Base-by-base conservation (phyloP, 2,113 vertebrate species). In the Pedionomus torquatus region DNA sequence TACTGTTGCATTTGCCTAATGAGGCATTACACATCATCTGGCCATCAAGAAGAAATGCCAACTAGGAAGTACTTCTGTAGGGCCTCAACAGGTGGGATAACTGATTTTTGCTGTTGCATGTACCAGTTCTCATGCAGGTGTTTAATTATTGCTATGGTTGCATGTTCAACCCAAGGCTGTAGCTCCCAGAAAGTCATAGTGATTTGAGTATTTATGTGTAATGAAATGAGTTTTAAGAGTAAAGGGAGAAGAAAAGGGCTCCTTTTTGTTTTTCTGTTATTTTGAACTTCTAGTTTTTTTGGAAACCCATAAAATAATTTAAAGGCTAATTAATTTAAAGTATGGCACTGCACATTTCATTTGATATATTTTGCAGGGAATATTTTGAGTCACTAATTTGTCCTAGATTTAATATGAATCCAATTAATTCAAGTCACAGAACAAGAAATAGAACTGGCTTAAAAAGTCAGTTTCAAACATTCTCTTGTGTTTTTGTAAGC, bases 11-110 rank as follows among this genome's bases (percentile, higher is more conserved):
- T 83, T 86, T 6, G 6, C 58, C 37, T 58, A 70, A 52, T 2
- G 20, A 80, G 31, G 11, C 2, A 1, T 79, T 76, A n/a, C n/a
- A 18, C 0, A 0, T n/a, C 3, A 0, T 54, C 65, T 76, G 51
- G n/a, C 58, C 46, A 18, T 28, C 2, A 4, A 18, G 21, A 81
- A 63, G 65, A 68, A 71, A 18, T 39, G 39, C 17, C 20, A 26
- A 6, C 54, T 21, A 8, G 28, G 46, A 94, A 82, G 13, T 76
- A 11, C 15, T 77, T 86, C 37, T 77, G 30, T n/a, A 58, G 21
- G 31, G 24, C 25, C 28, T 87, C 39, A 48, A 3, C 37, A 37
- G 41, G 28, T 0, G 1, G 15, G 15, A 30, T 70, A 63, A 81
- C 49, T 1, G 2, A 31, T 72, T 88, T 93, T 88, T 87, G 24